These are phyloP conservation scores for Athene cunicularia DNA, from an alignment of 2,113 vertebrate genomes.

Conservation along the genomic window DNA sequence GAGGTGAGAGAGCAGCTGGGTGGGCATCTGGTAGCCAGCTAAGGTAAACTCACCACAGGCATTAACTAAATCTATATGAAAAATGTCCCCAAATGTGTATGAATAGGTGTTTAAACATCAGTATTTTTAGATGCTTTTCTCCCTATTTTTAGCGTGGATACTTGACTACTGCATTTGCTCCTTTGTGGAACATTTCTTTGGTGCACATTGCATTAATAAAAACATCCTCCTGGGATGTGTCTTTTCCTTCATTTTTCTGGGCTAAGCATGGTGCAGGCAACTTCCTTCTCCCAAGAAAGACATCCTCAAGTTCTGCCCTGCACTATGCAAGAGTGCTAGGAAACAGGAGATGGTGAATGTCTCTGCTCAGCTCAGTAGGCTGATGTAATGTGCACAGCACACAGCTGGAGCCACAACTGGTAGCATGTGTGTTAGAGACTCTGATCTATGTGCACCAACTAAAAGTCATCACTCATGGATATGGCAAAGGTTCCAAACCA, in stretches of 20 bases:
- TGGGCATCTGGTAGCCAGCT: background rate
- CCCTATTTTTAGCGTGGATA: background rate
- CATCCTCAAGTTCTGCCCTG: background rate
- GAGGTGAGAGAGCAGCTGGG: background rate
- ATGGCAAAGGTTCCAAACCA: background rate
- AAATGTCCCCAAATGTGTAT: background rate
- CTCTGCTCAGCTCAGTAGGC: background rate
- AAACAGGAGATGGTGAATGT: background rate
- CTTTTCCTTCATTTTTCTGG: background rate
- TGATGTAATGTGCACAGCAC: background rate
- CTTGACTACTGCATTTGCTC: background rate
- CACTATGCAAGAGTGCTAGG: background rate
- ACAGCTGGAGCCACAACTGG: background rate
- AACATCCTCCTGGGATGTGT: background rate
- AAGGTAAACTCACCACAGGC: background rate
- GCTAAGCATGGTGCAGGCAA: background rate
- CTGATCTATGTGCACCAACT: background rate
- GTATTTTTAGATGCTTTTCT: background rate
- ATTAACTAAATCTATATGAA: background rate
- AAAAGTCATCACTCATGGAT: background rate
- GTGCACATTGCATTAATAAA: background rate
- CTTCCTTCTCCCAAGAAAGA: background rate
- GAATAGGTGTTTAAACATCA: background rate
- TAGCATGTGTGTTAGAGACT: background rate
- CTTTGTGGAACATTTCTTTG: background rate